Conservation (phyloP, 2,113 vertebrate species). For the Baryphthengus martii region DNA sequence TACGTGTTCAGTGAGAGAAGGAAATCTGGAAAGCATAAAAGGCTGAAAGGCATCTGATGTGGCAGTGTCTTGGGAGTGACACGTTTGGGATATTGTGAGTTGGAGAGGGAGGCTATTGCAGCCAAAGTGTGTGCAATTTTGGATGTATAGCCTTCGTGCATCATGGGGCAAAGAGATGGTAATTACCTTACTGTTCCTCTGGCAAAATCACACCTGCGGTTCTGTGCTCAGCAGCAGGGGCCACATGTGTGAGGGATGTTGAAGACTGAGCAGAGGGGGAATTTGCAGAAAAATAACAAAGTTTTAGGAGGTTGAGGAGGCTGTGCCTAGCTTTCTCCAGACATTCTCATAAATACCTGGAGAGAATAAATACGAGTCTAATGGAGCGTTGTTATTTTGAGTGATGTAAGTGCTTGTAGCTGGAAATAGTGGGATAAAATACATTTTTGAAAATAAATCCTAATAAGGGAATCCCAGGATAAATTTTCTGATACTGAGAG, state of each 20-base stretch:
- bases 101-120: background rate
- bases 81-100: background rate
- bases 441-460: background rate
- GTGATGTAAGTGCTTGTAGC: background rate
- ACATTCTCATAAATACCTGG: background rate
- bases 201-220: background rate
- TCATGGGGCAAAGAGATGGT: background rate
- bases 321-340: background rate
- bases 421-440: background rate
- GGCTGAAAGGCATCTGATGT: background rate
- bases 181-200: background rate
- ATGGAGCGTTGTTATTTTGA: background rate
- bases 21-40: conserved; percentile 27
- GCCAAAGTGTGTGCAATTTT: background rate
- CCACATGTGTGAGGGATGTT: background rate
- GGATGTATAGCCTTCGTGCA: background rate
- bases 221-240: background rate
- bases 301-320: background rate
- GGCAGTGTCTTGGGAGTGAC: background rate
- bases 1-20: background rate
- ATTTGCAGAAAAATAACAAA: background rate
- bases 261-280: background rate
- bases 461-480: background rate
- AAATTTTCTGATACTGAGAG: background rate
- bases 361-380: background rate